A percentile compares a stretch with the other conserved stretches of the same genome.
Evolutionary conservation across 2,888 invertebrate genomes (phyloP).

Genomic region (Lordiphosa fenestrarum): DNA sequence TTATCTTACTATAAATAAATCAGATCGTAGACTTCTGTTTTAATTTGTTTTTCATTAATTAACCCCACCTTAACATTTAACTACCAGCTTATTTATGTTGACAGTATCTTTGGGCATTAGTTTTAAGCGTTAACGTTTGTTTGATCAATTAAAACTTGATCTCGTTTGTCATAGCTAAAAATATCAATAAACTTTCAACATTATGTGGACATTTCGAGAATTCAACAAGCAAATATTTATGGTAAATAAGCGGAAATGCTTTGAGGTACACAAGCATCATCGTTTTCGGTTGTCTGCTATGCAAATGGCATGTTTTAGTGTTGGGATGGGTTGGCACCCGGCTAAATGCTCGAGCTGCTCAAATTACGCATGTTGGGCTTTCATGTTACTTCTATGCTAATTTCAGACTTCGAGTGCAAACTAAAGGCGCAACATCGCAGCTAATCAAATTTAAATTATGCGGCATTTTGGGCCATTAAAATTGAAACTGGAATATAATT

Average conservation of each 20-base stretch:
- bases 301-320: constrained; percentile 34
- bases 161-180: constrained; percentile 39
- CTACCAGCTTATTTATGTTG: constrained; percentile 48
- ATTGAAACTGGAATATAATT: constrained; percentile 12
- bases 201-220: too few species aligned
- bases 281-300: constrained; percentile 35
- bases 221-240: neutral
- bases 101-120: constrained; percentile 34
- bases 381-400: constrained; percentile 27
- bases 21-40: constrained; percentile 27
- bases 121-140: constrained; percentile 34
- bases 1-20: constrained; percentile 18
- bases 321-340: constrained; percentile 12
- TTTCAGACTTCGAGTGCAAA: constrained; percentile 38
- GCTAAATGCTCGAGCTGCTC: constrained; percentile 6
- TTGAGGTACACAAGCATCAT: constrained; percentile 2
- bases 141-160: constrained; percentile 12
- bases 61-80: constrained; percentile 40
- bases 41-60: constrained; percentile 6
- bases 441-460: constrained; percentile 41
- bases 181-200: constrained; percentile 20
- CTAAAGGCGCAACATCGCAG: constrained; percentile 32
- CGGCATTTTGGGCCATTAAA: constrained; percentile 2
- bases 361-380: constrained; percentile 12
- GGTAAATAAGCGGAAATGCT: constrained; percentile 38